phyloP scores from a whole-genome alignment of 1,140 invertebrate genomes.

The Drosophila pachea region DNA sequence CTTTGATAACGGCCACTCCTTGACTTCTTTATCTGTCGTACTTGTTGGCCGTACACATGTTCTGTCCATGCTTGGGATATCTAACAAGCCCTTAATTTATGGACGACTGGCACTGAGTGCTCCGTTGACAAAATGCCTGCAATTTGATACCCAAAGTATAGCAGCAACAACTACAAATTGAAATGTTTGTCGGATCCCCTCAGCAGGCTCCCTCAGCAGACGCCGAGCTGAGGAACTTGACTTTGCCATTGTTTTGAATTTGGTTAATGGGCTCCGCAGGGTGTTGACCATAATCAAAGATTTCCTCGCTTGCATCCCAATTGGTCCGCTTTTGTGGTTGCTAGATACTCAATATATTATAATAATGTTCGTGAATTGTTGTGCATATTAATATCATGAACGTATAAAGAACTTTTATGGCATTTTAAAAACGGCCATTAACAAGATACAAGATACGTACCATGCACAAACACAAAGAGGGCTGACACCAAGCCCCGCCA shows the following conservation, averaged over 20 bases:
- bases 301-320: conserved; percentile 45
- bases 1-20: conserved; percentile 33
- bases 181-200: conserved; percentile 59
- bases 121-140: conserved; percentile 65
- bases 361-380: conserved; percentile 75
- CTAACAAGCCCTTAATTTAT: conserved; percentile 74
- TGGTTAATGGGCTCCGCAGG: conserved; percentile 69
- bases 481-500: conserved; percentile 43
- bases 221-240: conserved; percentile 17
- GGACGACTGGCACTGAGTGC: conserved; percentile 26
- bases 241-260: conserved; percentile 54
- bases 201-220: conserved; percentile 7
- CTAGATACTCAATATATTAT: conserved; percentile 74
- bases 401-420: conserved; percentile 75
- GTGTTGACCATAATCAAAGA: conserved; percentile 65
- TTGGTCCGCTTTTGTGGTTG: conserved; percentile 66
- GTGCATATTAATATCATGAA: conserved; percentile 73
- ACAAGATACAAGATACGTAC: conserved; percentile 56
- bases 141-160: conserved; percentile 64
- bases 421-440: conserved; percentile 75
- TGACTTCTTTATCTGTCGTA: conserved; percentile 52
- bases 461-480: conserved; percentile 71
- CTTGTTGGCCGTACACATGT: conserved; percentile 14
- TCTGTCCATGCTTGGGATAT: conserved; percentile 24
- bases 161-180: conserved; percentile 58